A percentile compares a stretch with the other conserved stretches of the same genome.
Conservation (phyloP, 2,113 vertebrate genomes). For the Chaetodon trifascialis region DNA sequence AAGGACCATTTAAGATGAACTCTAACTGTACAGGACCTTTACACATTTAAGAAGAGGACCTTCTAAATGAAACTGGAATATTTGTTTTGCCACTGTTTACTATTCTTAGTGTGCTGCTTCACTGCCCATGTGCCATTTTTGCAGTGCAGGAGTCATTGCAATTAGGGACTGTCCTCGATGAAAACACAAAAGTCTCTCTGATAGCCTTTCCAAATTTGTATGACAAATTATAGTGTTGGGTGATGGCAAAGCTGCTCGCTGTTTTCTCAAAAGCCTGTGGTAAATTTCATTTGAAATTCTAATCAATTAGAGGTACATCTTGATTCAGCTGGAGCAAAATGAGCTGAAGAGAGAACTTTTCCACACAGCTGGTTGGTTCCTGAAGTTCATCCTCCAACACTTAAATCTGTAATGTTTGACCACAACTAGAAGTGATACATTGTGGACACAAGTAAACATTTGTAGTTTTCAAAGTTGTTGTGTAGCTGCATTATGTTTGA, state of each 20-base stretch:
- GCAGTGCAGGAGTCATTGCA: conserved; percentile 24
- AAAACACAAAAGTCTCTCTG: conserved; percentile 39
- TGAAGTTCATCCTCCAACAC: neutral
- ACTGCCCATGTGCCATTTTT: conserved; percentile 3
- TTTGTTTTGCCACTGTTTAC: neutral
- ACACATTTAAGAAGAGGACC: neutral
- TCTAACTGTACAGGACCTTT: neutral
- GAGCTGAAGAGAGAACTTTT: conserved; percentile 23
- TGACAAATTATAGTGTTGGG: conserved; percentile 48
- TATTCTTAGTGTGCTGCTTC: conserved; percentile 11
- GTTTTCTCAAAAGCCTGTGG: conserved; percentile 53
- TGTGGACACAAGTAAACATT: too few relatives aligned
- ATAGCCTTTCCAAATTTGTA: conserved; percentile 36
- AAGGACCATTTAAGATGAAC: neutral
- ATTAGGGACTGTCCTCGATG: conserved; percentile 37
- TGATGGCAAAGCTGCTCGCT: conserved; percentile 58
- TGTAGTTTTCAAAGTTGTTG: too few relatives aligned
- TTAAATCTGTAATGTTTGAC: neutral
- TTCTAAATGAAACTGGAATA: neutral
- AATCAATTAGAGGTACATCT: conserved; percentile 40
- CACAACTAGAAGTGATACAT: neutral
- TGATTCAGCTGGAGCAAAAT: conserved; percentile 1
- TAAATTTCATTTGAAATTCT: conserved; percentile 60
- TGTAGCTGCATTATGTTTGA: too few relatives aligned
- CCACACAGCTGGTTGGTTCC: neutral